Percentiles rank a stretch among this genome's conserved stretches.
Evolutionary conservation across 2,113 vertebrate species (phyloP).

Genomic region (Patagioenas fasciata): DNA sequence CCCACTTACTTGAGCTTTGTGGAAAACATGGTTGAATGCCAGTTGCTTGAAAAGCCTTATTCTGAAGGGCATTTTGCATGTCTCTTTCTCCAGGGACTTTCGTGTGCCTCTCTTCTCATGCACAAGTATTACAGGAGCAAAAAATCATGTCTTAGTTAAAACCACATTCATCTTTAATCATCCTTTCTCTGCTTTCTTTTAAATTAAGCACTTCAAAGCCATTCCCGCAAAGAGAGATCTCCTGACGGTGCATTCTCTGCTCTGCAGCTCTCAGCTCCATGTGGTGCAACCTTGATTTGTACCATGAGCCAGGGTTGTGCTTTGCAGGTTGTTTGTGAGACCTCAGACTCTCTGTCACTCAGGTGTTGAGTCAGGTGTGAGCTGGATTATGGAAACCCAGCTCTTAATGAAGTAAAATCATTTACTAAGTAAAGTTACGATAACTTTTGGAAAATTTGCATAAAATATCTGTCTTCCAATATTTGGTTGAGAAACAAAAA

Average conservation of each 20-base stretch:
- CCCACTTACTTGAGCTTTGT: not conserved
- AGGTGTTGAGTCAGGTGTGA: not conserved
- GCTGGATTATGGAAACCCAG: not conserved
- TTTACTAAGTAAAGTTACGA: not conserved
- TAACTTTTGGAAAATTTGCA: not conserved
- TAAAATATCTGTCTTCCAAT: not conserved
- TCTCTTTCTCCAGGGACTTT: not conserved
- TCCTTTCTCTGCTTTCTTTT: not conserved
- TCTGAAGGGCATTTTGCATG: not conserved
- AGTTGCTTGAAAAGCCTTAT: not conserved
- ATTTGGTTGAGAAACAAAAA: not conserved
- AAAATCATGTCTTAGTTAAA: not conserved
- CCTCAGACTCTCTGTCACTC: not conserved
- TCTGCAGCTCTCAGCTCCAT: not conserved
- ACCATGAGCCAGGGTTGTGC: not conserved
- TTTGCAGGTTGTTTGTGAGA: not conserved
- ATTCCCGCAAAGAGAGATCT: not conserved
- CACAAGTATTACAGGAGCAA: not conserved
- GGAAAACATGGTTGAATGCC: not conserved
- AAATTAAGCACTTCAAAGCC: not conserved
- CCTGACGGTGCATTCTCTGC: not conserved
- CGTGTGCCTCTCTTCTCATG: not conserved
- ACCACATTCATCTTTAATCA: constrained; percentile 3
- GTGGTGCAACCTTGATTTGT: not conserved
- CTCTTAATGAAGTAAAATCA: not conserved